Percentiles rank a stretch among this genome's conserved stretches.
phyloP scores from a whole-genome alignment of 2,888 invertebrate genomes.

The Epicampocera succincta region DNA sequence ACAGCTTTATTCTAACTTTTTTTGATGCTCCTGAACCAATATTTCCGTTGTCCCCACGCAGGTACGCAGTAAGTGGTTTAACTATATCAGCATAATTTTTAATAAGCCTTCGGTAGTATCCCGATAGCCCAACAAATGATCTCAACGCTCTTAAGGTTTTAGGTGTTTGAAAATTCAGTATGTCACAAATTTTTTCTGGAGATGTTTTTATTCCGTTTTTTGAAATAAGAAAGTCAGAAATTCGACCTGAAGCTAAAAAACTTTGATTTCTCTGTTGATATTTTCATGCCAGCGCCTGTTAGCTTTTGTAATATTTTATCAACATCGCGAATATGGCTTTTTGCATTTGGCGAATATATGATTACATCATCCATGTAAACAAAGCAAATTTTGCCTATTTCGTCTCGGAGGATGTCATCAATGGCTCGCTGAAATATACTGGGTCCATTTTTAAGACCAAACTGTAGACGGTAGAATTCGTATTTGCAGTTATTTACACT shows the following conservation, averaged over 20 bases:
- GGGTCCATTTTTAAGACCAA: constrained; percentile 65
- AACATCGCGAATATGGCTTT: constrained; percentile 43
- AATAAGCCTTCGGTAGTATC: constrained; percentile 47
- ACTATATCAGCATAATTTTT: constrained; percentile 49
- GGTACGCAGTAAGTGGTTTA: constrained; percentile 50
- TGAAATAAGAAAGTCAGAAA: constrained; percentile 49
- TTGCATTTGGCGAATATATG: constrained; percentile 39
- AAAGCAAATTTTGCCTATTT: constrained; percentile 64
- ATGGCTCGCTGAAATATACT: constrained; percentile 29
- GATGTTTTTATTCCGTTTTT: constrained; percentile 39
- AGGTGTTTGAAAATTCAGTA: constrained; percentile 47
- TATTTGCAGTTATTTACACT: constrained; percentile 76
- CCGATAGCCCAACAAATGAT: constrained; percentile 44
- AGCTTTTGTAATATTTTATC: constrained; percentile 41
- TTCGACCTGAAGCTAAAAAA: constrained; percentile 32
- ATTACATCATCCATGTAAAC: constrained; percentile 69
- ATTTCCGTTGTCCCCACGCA: constrained; percentile 60
- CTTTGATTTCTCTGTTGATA: constrained; percentile 34
- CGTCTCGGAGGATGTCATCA: constrained; percentile 67
- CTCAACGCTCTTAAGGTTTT: constrained; percentile 46
- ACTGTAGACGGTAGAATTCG: constrained; percentile 77
- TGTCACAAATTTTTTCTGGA: constrained; percentile 37
- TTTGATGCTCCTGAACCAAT: constrained; percentile 28
- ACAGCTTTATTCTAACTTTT: constrained; percentile 27
- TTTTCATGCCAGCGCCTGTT: constrained; percentile 24